These are phyloP conservation scores for Limnothrissa miodon DNA, from an alignment of 2,113 vertebrate species.

Conservation along the genomic window DNA sequence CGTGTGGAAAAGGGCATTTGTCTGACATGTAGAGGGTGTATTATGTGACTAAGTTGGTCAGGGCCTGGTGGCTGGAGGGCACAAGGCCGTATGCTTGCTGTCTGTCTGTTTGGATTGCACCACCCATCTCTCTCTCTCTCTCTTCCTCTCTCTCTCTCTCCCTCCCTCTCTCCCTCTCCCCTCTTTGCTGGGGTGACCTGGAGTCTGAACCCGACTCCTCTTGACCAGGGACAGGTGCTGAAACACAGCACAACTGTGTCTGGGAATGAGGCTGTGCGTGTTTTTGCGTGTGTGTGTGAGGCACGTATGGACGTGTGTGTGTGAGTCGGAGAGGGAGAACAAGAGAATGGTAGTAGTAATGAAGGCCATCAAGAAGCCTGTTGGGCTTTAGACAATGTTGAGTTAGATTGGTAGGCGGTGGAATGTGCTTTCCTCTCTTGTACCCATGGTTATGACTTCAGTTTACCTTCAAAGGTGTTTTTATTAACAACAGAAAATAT, in stretches of 20 bases:
- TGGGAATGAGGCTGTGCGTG: slow-evolving; percentile 40
- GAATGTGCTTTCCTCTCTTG: neutral
- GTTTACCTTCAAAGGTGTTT: neutral
- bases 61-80: neutral
- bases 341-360: neutral
- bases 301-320: slow-evolving; percentile 47
- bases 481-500: too few relatives aligned
- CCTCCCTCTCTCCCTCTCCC: slow-evolving; percentile 25
- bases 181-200: slow-evolving; percentile 39
- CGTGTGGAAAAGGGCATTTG: slow-evolving; percentile 15
- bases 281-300: slow-evolving; percentile 50
- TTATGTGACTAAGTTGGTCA: slow-evolving; percentile 2
- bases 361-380: neutral
- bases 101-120: slow-evolving; percentile 13
- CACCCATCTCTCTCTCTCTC: slow-evolving; percentile 13
- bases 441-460: neutral
- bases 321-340: neutral
- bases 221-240: slow-evolving; percentile 57
- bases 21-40: slow-evolving; percentile 9
- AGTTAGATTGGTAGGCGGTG: neutral
- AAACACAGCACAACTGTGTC: slow-evolving; percentile 56
- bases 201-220: slow-evolving; percentile 57
- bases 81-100: slow-evolving; percentile 18
- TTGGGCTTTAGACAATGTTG: neutral
- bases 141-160: slow-evolving; percentile 19